Percentiles rank a stretch among this genome's conserved stretches.
Evolutionary conservation across 1,140 invertebrate species (phyloP).

Genomic region (Danaus plexippus): DNA sequence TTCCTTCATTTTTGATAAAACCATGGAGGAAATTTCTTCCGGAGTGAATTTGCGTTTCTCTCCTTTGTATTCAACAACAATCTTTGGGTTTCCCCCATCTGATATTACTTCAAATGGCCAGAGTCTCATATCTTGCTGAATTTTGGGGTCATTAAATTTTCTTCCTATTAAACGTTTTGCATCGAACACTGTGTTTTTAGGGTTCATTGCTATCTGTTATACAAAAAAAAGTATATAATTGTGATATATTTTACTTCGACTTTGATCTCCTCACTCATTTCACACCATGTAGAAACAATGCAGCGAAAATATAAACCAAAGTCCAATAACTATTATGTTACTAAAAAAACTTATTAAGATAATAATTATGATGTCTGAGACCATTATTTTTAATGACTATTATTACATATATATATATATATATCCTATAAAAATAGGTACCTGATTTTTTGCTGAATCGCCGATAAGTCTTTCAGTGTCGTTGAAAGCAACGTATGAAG

Average conservation of each 20-base stretch:
- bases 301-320: too few species aligned
- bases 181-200: conserved; percentile 88
- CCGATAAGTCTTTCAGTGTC: conserved; percentile 90
- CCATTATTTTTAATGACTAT: too few species aligned
- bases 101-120: conserved; percentile 85
- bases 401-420: too few species aligned
- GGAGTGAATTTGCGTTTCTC: conserved; percentile 84
- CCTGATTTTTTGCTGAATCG: conserved; percentile 85
- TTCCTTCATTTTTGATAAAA: conserved; percentile 83
- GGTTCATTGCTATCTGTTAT: conserved; percentile 82
- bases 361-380: neutral
- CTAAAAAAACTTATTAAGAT: too few species aligned
- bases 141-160: conserved; percentile 81
- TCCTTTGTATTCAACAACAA: conserved; percentile 83
- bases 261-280: too few species aligned
- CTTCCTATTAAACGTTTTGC: conserved; percentile 86
- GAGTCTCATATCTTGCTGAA: conserved; percentile 84
- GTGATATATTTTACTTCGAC: too few species aligned
- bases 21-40: conserved; percentile 91
- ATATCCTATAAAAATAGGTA: conserved; percentile 25
- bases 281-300: too few species aligned
- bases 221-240: conserved; percentile 6
- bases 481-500: conserved; percentile 92
- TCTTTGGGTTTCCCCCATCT: conserved; percentile 81
- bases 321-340: too few species aligned